Conservation (phyloP, 2,113 vertebrate species). For the Ailurus styani region DNA sequence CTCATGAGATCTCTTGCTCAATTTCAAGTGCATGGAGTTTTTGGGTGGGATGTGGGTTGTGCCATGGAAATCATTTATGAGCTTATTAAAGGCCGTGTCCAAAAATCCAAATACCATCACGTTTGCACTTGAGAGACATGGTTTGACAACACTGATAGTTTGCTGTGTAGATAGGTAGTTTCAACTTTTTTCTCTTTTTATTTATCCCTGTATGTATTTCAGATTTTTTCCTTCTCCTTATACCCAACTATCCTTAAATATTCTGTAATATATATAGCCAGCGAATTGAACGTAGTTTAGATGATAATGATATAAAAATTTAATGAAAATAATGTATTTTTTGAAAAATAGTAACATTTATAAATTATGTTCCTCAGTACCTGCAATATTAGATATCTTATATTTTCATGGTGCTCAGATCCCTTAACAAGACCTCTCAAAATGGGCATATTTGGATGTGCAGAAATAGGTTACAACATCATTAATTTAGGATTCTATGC, state of each 20-base stretch:
- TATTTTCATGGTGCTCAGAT: neutral
- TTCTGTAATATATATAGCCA: neutral
- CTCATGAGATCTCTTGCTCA: slow-evolving; percentile 39
- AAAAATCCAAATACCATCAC: neutral
- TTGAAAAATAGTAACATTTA: neutral
- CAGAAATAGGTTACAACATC: neutral
- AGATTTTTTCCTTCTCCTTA: neutral
- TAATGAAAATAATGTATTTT: neutral
- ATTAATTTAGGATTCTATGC: neutral
- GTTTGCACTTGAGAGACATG: neutral
- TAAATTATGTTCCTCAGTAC: neutral
- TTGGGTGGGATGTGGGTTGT: neutral
- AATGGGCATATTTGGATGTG: neutral
- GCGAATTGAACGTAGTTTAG: neutral
- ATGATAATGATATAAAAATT: neutral
- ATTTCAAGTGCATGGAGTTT: neutral
- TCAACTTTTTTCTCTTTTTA: neutral
- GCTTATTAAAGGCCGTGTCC: neutral
- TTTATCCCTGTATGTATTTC: neutral
- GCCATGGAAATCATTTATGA: neutral
- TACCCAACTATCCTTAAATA: neutral
- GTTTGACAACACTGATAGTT: neutral
- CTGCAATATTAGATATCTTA: neutral
- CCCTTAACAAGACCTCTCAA: neutral
- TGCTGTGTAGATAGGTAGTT: neutral